Conservation (phyloP, 2,888 invertebrate species). For the Synergus laeviventris region DNA sequence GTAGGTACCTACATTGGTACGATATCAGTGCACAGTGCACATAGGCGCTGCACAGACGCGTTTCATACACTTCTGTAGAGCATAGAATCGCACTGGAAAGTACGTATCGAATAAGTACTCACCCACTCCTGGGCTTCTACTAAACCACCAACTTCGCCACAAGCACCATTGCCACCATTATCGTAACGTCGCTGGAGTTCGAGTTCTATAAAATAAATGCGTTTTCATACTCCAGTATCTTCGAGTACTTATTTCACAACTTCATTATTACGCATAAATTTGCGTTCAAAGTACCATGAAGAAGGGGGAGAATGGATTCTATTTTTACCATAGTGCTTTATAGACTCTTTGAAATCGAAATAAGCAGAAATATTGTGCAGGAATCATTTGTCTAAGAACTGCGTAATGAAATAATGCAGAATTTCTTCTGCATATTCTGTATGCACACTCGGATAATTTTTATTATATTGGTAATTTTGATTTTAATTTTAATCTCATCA, state of each 20-base stretch:
- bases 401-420: too few species aligned
- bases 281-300: neutral
- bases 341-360: too few species aligned
- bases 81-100: neutral
- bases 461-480: too few species aligned
- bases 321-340: too few species aligned
- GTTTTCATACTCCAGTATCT: neutral
- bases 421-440: too few species aligned
- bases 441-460: too few species aligned
- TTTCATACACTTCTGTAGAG: neutral
- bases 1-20: neutral
- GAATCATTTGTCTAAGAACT: too few species aligned
- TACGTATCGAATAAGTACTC: slow-evolving; percentile 2
- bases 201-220: neutral
- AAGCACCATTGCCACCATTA: slow-evolving; percentile 2
- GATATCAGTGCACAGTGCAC: neutral
- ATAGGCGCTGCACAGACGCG: neutral
- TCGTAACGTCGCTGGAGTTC: neutral
- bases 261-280: neutral
- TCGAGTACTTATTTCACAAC: neutral
- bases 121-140: neutral
- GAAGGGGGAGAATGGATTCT: neutral
- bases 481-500: too few species aligned
- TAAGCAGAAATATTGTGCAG: too few species aligned
- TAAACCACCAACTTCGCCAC: neutral